Evolutionary conservation across 2,797 vertebrate species (phyloP), one percentile per base, ranked within the genome.

Genomic region (Sebastes kiyomatsui): DNA sequence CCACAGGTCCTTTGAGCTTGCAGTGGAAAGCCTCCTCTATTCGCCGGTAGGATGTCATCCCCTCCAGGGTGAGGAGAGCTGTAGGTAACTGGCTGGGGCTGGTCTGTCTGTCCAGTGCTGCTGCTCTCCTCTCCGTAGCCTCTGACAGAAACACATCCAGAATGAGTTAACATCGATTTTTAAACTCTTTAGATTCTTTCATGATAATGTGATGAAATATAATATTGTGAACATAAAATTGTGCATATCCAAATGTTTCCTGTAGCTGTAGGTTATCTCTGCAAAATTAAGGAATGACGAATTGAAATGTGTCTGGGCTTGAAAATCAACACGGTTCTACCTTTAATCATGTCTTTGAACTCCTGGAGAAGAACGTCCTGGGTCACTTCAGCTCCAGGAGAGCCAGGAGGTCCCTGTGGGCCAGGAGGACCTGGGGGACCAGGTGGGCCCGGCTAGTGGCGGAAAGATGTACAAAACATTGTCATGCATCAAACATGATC

Each of bases 1-100:
- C 30, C 14, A 97, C 93, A 0, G 96, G 97, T 6, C 96, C 97
- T 77, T 96, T 97, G 77, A 99, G 97, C 80, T 94, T 96, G 93
- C 98, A 99, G 82, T 98, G 97, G 90, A 99, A 99, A 0, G 97
- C 98, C 79, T 99, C 96, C n/a, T 96, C 94, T 35, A 98, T 93
- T 25, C 95, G 95, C 23, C 90, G 85, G 86, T 90, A 96, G 8
- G 95, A 92, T 0, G 92, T 88, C 55, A 90, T 88, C 25, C 95
- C 95, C 58, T 97, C 97, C 88, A 98, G 83, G 13, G 96, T 91
- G 56, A 97, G 92, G 60, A 97, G 91, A 35, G 96, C 87, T 0
- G 95, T 95, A 9, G 96, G 94, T 66, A 93, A 94, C 88, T 95
- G 93, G 86, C 94, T 95, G 56, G 95, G 94, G 76, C 94, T 95